Evolutionary conservation across 2,113 vertebrate species (phyloP).

Genomic region (Peromyscus californicus): DNA sequence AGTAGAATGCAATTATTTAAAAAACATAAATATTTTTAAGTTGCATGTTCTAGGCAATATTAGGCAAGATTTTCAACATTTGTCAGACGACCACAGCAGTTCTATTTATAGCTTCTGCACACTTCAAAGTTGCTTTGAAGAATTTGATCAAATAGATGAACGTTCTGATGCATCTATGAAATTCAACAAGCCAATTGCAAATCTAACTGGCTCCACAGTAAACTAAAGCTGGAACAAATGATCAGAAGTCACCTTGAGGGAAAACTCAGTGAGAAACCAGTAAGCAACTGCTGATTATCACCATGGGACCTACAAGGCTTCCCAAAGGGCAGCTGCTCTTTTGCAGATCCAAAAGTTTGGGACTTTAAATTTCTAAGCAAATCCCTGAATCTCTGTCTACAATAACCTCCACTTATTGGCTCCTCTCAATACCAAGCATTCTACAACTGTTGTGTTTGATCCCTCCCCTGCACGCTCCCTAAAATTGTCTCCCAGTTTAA

Average conservation of each 20-base stretch:
- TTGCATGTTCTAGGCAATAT: not conserved
- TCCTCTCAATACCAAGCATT: not conserved
- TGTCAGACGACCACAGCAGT: not conserved
- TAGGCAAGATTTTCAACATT: not conserved
- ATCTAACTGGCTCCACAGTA: not conserved
- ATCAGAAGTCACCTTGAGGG: slow-evolving; percentile 19
- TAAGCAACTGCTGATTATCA: not conserved
- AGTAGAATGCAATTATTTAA: not conserved
- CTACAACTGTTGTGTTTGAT: not conserved
- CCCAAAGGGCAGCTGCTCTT: slow-evolving; percentile 11
- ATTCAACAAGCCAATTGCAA: slow-evolving; percentile 43
- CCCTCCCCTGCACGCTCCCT: not conserved
- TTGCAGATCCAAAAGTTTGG: slow-evolving; percentile 21
- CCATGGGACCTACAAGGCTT: not conserved
- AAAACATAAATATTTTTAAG: not conserved
- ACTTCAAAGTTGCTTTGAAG: slow-evolving; percentile 31
- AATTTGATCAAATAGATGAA: slow-evolving; percentile 25
- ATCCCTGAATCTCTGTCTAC: slow-evolving; percentile 21
- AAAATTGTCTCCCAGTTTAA: not conserved
- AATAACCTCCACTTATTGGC: not conserved
- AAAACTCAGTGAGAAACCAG: slow-evolving; percentile 2
- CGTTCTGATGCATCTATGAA: slow-evolving; percentile 16
- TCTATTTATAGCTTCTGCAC: not conserved
- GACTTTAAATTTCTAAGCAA: slow-evolving; percentile 12
- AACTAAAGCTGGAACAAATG: slow-evolving; percentile 24